phyloP scores from a whole-genome alignment of 2,797 vertebrate species.

The Enteromius viviparus region DNA sequence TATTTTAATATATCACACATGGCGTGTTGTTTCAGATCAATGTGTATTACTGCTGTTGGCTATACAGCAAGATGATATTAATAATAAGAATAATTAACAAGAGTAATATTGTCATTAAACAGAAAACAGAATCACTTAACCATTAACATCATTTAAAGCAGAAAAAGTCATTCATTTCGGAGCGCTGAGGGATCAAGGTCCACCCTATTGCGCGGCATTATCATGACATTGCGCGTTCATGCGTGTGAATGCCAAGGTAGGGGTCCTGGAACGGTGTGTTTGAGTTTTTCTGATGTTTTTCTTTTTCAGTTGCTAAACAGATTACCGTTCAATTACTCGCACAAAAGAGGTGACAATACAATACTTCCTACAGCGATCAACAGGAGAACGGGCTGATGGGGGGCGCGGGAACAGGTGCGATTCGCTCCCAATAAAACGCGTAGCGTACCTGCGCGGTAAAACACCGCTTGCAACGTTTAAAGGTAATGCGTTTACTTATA shows the following conservation, averaged over 20 bases:
- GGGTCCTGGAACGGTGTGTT: slow-evolving; percentile 75
- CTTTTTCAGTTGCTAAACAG: slow-evolving; percentile 87
- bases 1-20: not conserved
- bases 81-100: slow-evolving; percentile 1
- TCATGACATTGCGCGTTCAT: slow-evolving; percentile 25
- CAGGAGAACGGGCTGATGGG: slow-evolving; percentile 67
- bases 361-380: slow-evolving; percentile 79
- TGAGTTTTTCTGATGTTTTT: slow-evolving; percentile 79
- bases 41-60: not conserved
- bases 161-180: slow-evolving; percentile 12
- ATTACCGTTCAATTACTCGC: slow-evolving; percentile 78
- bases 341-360: slow-evolving; percentile 78
- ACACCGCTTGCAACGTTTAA: not conserved
- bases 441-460: slow-evolving; percentile 1
- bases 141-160: slow-evolving; percentile 11
- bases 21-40: not conserved
- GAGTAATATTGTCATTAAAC: not conserved
- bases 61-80: not conserved
- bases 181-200: slow-evolving; percentile 25
- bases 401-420: slow-evolving; percentile 77
- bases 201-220: slow-evolving; percentile 40
- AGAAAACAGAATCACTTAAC: not conserved
- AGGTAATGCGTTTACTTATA: not conserved
- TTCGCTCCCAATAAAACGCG: not conserved
- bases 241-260: slow-evolving; percentile 71